phyloP scores from a whole-genome alignment of 1,140 invertebrate species.

The Drosophila ananassae region DNA sequence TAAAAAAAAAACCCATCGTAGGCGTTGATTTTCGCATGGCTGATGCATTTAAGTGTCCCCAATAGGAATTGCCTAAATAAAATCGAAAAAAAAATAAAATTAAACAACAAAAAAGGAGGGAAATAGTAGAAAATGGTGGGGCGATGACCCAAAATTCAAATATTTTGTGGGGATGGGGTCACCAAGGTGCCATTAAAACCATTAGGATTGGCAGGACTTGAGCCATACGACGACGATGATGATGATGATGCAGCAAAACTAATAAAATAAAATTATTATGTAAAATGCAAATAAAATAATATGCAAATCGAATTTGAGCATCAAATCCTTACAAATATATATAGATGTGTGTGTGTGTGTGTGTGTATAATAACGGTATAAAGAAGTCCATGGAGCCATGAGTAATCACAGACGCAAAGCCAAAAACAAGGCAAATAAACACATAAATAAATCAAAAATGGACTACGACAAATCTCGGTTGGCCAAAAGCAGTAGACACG shows the following conservation, averaged over 20 bases:
- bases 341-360: no score
- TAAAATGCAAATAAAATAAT: constrained; percentile 80
- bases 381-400: constrained; percentile 41
- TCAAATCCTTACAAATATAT: neutral
- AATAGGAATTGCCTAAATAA: constrained; percentile 49
- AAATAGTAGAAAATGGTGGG: constrained; percentile 2
- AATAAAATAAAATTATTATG: constrained; percentile 82
- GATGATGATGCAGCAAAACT: constrained; percentile 72
- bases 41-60: constrained; percentile 71
- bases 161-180: neutral
- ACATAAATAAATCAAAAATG: constrained; percentile 81
- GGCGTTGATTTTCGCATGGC: constrained; percentile 43
- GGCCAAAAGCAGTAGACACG: constrained; percentile 44
- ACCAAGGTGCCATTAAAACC: constrained; percentile 51
- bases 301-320: constrained; percentile 70
- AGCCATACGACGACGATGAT: constrained; percentile 5
- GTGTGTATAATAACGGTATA: neutral
- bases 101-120: constrained; percentile 13
- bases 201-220: constrained; percentile 45
- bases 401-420: constrained; percentile 79
- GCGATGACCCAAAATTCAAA: neutral
- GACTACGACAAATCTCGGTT: constrained; percentile 79
- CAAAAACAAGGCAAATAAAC: constrained; percentile 78
- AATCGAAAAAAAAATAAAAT: constrained; percentile 12
- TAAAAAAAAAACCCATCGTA: neutral